Base-by-base conservation (phyloP, 30 jellyfish, hydroid and myxozoan species). In the Clytia hemisphaerica region DNA sequence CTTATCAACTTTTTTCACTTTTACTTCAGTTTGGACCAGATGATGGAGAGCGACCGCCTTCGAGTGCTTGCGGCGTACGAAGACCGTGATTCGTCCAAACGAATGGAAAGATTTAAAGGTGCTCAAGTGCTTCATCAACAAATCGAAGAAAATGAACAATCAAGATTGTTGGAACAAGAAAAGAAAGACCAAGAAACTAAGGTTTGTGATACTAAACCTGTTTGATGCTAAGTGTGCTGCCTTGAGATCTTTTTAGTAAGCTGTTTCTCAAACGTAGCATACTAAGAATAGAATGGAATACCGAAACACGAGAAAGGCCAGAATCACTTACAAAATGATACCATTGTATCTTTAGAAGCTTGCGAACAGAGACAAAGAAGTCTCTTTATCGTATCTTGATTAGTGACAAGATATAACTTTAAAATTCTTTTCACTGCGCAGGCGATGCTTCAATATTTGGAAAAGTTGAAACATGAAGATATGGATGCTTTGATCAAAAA, bases 401-500 rank as follows among this genome's bases (percentile, higher is more conserved):
- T n/a, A n/a, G n/a, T n/a, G n/a, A n/a, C n/a, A n/a, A n/a, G n/a
- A n/a, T n/a, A n/a, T n/a, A n/a, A n/a, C n/a, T n/a, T n/a, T n/a
- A n/a, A n/a, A n/a, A n/a, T n/a, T n/a, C n/a, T n/a, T n/a, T n/a
- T n/a, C n/a, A n/a, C n/a, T n/a, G n/a, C n/a, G n/a, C 22, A 91
- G 99, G 99, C 95, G 0, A 91, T 91, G 99, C 75, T 91, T 34
- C 94, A 91, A 66, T 91, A 91, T 59, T 67, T 91, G 69, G 95
- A 91, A n/a, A 82, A 83, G 57, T 64, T 91, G 83, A 79, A 82
- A 42, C 61, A 51, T 37, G 99, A 91, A 42, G 99, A 91, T 63
- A 82, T 76, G 94, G 94, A 77, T 30, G 79, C 62, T 9, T 58
- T 91, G 45, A 45, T 82, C 5, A 91, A 91, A 67, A 91, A 91